Percentiles rank a stretch among this genome's conserved stretches.
These are phyloP conservation scores for Allobates femoralis DNA, from an alignment of 2,797 vertebrate species.

Conservation along the genomic window DNA sequence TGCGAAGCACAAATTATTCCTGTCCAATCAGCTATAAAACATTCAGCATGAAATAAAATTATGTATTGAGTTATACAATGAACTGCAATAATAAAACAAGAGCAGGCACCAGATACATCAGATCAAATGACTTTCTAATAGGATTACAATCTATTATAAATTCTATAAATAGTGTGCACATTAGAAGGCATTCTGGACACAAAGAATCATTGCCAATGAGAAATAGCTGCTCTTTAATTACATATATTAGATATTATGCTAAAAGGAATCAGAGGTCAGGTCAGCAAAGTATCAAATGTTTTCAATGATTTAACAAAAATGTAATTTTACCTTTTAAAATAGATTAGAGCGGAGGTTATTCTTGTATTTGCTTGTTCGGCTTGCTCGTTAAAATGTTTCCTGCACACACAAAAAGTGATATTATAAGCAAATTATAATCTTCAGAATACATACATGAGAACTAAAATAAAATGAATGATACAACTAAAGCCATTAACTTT, in stretches of 20 bases:
- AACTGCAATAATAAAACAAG: conserved; percentile 14
- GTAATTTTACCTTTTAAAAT: not conserved
- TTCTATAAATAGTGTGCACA: conserved; percentile 45
- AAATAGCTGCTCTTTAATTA: conserved; percentile 25
- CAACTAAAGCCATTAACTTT: not conserved
- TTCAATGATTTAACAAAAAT: not conserved
- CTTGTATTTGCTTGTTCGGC: not conserved
- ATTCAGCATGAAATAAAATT: conserved; percentile 45
- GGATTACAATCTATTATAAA: conserved; percentile 43
- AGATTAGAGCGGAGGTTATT: not conserved
- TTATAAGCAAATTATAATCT: not conserved
- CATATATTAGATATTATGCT: not conserved
- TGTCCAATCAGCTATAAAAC: conserved; percentile 24
- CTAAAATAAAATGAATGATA: not conserved
- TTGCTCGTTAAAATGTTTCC: not conserved
- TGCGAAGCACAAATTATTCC: conserved; percentile 7
- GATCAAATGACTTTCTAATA: conserved; percentile 37
- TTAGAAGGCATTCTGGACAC: conserved; percentile 18
- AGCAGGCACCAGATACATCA: conserved; percentile 44
- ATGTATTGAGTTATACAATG: conserved; percentile 39
- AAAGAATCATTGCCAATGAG: not conserved
- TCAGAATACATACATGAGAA: not conserved
- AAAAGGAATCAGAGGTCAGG: not conserved
- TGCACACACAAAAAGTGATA: conserved; percentile 28
- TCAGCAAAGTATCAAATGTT: not conserved